Evolutionary conservation across 2,888 invertebrate genomes (phyloP), one percentile per base, ranked within the genome.

Genomic region (Crematogaster levior): DNA sequence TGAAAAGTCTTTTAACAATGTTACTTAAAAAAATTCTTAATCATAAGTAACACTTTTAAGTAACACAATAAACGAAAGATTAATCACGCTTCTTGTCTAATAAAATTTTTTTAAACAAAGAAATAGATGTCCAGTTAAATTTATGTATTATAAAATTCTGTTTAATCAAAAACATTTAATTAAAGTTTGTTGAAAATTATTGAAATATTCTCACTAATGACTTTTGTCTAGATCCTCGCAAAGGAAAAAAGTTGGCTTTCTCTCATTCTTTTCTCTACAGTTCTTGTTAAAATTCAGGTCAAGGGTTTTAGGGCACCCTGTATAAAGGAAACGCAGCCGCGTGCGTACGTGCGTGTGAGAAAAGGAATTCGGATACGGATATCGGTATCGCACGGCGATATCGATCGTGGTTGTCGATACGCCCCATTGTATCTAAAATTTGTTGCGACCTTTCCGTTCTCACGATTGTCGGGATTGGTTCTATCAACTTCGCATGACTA

Each of bases 371-470:
- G 63, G 65, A 56, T 80, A 46, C 58, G 68, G n/a, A n/a, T n/a
- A 70, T 66, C n/a, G n/a, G 56, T 80, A 61, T 61, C 65, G 61
- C 24, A 30, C 1, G 21, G 4, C 24, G 10, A 74, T 74, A 75
- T 74, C 63, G n/a, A 65, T 75, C 56, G 46, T 7, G 81, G 21
- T 87, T 87, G 84, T 85, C 60, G 84, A 27, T n/a, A 37, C 66
- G 34, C 27, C 60, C 81, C 40, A 85, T 86, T 85, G 85, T 84
- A 61, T 79, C 60, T 34, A 60, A 58, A 74, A 84, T 83, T 75
- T 37, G 60, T 60, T 81, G 56, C 48, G 75, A 27, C 24, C 24
- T 66, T 84, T 85, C 82, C 79, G 82, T 40, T 85, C 70, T 66
- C 70, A n/a, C 60, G 63, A 61, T 75, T 56, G 37, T n/a, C 18